These are phyloP conservation scores for Apis florea DNA, from an alignment of 1,140 invertebrate genomes.

Conservation along the genomic window DNA sequence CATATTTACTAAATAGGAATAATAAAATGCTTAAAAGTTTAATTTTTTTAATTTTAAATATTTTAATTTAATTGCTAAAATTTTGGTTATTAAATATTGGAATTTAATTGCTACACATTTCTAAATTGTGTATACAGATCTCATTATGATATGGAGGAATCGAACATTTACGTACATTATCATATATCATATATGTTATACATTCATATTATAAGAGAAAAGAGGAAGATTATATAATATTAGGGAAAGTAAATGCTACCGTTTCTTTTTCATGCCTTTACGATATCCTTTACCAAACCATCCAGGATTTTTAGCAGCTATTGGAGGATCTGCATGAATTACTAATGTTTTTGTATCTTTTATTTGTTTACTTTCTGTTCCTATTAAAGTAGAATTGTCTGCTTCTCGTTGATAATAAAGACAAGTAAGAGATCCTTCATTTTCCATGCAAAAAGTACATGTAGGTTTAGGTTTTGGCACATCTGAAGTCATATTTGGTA, in stretches of 20 bases:
- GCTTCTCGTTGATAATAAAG: conserved; percentile 75
- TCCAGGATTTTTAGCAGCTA: conserved; percentile 81
- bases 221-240: conserved; percentile 4
- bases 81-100: conserved; percentile 54
- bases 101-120: conserved; percentile 48
- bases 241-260: conserved; percentile 75
- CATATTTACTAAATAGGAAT: conserved; percentile 24
- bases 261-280: conserved; percentile 81
- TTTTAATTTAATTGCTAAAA: conserved; percentile 56
- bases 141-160: conserved; percentile 55
- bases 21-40: conserved; percentile 34
- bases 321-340: conserved; percentile 66
- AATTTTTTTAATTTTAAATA: conserved; percentile 34
- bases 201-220: conserved; percentile 28
- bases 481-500: conserved; percentile 60
- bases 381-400: conserved; percentile 59
- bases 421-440: conserved; percentile 76
- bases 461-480: conserved; percentile 74
- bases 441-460: conserved; percentile 78
- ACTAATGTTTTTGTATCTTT: conserved; percentile 61
- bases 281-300: conserved; percentile 85
- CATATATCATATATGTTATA: conserved; percentile 40
- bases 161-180: conserved; percentile 53
- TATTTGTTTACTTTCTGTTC: conserved; percentile 61
- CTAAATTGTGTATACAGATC: conserved; percentile 45